Evolutionary conservation across 2,888 invertebrate species (phyloP).

Genomic region (Melanargia galathea): DNA sequence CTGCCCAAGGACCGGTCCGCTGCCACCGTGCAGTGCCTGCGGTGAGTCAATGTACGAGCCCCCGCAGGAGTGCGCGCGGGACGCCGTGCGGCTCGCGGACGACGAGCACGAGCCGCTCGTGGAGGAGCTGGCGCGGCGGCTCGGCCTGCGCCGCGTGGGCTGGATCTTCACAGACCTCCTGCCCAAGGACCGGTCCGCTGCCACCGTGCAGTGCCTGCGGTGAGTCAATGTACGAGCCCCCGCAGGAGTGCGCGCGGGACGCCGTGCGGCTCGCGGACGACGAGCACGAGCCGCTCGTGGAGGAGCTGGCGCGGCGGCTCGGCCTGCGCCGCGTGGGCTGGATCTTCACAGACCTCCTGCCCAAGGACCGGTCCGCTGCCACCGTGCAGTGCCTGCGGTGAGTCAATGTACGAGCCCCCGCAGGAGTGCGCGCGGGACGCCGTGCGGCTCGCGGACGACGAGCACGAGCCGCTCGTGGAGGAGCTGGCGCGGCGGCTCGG

Average conservation of each 20-base stretch:
- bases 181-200: slow-evolving; percentile 90
- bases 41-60: slow-evolving; percentile 99
- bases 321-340: slow-evolving; percentile 94
- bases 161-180: slow-evolving; percentile 99
- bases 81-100: slow-evolving; percentile 82
- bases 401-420: slow-evolving; percentile 99
- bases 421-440: slow-evolving; percentile 90
- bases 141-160: slow-evolving; percentile 92
- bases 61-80: slow-evolving; percentile 92
- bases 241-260: slow-evolving; percentile 92
- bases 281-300: slow-evolving; percentile 86
- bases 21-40: slow-evolving; percentile 90
- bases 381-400: slow-evolving; percentile 88
- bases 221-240: slow-evolving; percentile 99
- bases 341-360: slow-evolving; percentile 98
- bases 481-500: slow-evolving; percentile 90
- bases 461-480: slow-evolving; percentile 86
- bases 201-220: slow-evolving; percentile 89
- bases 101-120: slow-evolving; percentile 88
- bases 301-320: slow-evolving; percentile 88
- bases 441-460: slow-evolving; percentile 84
- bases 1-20: slow-evolving; percentile 91
- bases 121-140: slow-evolving; percentile 87
- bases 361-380: slow-evolving; percentile 91
- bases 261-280: slow-evolving; percentile 83